Conservation (phyloP, 2,888 invertebrate species). For the Iselma pallidipennis region DNA sequence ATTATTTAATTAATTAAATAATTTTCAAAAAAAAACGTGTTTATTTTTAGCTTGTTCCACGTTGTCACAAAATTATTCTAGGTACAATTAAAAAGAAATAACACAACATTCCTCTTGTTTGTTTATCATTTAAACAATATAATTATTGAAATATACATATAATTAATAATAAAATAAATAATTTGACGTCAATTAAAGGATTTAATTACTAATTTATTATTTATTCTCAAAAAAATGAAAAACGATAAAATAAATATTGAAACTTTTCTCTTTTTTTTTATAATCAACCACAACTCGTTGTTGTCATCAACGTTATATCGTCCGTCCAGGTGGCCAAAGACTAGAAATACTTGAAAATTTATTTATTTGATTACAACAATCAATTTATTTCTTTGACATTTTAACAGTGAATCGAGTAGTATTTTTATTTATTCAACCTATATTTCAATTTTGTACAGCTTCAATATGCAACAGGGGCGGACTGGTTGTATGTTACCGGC, state of each 20-base stretch:
- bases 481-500: too few relatives aligned
- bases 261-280: background rate
- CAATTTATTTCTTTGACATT: background rate
- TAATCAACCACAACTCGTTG: too few relatives aligned
- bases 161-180: too few relatives aligned
- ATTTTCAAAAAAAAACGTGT: background rate
- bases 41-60: background rate
- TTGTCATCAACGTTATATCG: background rate
- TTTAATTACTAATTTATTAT: background rate
- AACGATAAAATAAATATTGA: background rate
- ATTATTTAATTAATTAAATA: background rate
- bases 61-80: background rate
- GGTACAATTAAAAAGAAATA: background rate
- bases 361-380: constrained; percentile 1
- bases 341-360: constrained; percentile 2
- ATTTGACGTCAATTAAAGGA: too few relatives aligned
- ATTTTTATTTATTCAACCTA: too few relatives aligned
- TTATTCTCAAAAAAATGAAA: background rate
- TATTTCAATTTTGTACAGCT: too few relatives aligned
- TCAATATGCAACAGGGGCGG: too few relatives aligned
- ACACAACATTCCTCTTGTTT: too few relatives aligned
- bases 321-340: background rate
- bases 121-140: too few relatives aligned
- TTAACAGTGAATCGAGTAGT: too few relatives aligned
- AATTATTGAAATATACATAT: too few relatives aligned